phyloP scores from a whole-genome alignment of 2,113 vertebrate species.

The Heptranchias perlo region DNA sequence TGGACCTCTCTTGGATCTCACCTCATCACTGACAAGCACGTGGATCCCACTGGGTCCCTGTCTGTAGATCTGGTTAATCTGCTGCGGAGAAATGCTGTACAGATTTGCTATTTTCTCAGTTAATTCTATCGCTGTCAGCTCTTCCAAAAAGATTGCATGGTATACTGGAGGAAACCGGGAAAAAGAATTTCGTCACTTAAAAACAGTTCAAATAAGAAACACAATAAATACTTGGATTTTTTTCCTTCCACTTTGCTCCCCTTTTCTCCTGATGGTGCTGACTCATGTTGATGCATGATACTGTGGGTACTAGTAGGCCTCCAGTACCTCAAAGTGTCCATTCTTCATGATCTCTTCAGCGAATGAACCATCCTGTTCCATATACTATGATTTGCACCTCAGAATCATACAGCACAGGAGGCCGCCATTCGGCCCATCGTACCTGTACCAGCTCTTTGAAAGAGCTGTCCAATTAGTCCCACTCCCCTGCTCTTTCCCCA shows the following conservation, averaged over 20 bases:
- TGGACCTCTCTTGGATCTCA: slow-evolving; percentile 49
- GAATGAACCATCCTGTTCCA: neutral
- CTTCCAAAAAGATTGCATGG: slow-evolving; percentile 85
- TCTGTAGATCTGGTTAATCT: slow-evolving; percentile 79
- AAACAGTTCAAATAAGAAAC: slow-evolving; percentile 34
- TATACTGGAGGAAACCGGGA: slow-evolving; percentile 64
- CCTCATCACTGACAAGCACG: slow-evolving; percentile 83
- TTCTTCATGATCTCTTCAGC: neutral
- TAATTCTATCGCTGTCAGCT: slow-evolving; percentile 76
- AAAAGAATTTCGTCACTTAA: slow-evolving; percentile 28
- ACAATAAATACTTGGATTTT: slow-evolving; percentile 25
- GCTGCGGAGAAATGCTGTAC: slow-evolving; percentile 77
- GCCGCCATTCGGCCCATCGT: neutral
- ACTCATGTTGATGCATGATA: neutral
- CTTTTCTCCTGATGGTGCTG: neutral
- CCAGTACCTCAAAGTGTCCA: neutral
- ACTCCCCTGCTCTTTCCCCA: neutral
- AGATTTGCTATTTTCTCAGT: slow-evolving; percentile 81
- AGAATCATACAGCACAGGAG: neutral
- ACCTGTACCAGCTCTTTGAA: neutral
- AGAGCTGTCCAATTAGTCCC: neutral
- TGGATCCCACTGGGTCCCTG: slow-evolving; percentile 82
- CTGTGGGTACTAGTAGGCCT: neutral
- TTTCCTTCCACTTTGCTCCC: neutral
- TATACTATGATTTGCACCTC: neutral